Base-by-base conservation (phyloP, 2,888 invertebrate species). In the Omphaloscelis lunosa region DNA sequence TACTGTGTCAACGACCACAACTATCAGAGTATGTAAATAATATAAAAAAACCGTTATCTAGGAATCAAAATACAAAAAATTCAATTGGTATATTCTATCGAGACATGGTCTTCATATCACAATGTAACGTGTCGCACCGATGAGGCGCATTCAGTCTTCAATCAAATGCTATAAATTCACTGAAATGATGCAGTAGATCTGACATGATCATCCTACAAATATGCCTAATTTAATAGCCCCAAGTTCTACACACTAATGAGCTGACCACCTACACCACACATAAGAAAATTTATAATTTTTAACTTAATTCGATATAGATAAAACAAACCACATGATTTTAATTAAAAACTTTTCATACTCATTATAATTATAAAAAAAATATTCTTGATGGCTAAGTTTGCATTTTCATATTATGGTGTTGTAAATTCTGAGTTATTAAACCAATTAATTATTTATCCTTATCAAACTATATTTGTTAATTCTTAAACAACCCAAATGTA, bases 51-150 rank as follows among this genome's bases (percentile, higher is more conserved):
- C 12, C 34, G 23, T 53, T 27, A 45, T 8, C 2, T 56, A 62
- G 39, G n/a, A 41, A 72, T 79, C 27, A 62, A 23, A 61, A 59
- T 66, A 68, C 15, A 72, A 27, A 23, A 51, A 63, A 79, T 23
- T 45, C 6, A 27, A n/a, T 61, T 62, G 20, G 6, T 61, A 77
- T 68, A 80, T 68, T 77, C 45, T 75, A 70, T 74, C 78, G 74
- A 85, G 82, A 80, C 83, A 82, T 84, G 82, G 79, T 63, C 70
- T 77, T 72, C 59, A 66, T 85, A 88, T 86, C 89, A 88, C 83
- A 85, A 72, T 78, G 51, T 79, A 59, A 67, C 63, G 11, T 61
- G 34, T 67, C 11, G 63, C 79, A 74, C 79, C 66, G 23, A 69
- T 45, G 51, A 62, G 72, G 71, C 61, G 45, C 72, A 75, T 72